Conservation (phyloP, 2,113 vertebrate genomes). For the Phaethornis superciliosus region DNA sequence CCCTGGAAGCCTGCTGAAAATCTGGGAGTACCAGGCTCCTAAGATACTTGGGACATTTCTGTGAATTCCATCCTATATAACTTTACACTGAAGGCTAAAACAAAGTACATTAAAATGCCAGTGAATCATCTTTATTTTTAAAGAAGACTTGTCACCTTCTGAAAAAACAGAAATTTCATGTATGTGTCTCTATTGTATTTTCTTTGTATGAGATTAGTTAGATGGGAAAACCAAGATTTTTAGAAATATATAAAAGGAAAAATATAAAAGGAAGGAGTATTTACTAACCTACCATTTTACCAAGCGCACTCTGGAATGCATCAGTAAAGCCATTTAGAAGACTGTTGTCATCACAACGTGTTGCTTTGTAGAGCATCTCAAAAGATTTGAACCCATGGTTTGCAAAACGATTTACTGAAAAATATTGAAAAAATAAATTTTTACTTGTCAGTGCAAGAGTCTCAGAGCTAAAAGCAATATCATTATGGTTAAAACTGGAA, state of each 20-base stretch:
- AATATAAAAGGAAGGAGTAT: neutral
- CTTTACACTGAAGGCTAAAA: neutral
- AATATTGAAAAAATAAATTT: constrained; percentile 30
- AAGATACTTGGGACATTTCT: neutral
- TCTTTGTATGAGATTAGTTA: neutral
- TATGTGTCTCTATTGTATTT: neutral
- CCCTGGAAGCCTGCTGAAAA: neutral
- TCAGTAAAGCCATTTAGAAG: constrained; percentile 89
- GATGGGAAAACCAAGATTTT: neutral
- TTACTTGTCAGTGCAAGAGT: neutral
- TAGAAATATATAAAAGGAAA: neutral
- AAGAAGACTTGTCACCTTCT: neutral
- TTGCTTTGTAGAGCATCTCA: constrained; percentile 95
- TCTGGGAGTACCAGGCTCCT: neutral
- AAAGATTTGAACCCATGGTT: constrained; percentile 96
- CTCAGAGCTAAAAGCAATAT: neutral
- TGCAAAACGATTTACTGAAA: constrained; percentile 92
- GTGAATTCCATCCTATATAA: neutral
- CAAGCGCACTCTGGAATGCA: constrained; percentile 88
- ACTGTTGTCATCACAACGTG: constrained; percentile 88
- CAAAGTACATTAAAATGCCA: neutral
- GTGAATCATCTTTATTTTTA: neutral
- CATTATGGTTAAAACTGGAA: neutral
- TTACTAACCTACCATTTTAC: constrained; percentile 86
- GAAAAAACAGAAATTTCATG: neutral